A percentile compares a stretch with the other conserved stretches of the same genome.
phyloP scores from a whole-genome alignment of 2,888 invertebrate species.

The Drosophila subsilvestris region DNA sequence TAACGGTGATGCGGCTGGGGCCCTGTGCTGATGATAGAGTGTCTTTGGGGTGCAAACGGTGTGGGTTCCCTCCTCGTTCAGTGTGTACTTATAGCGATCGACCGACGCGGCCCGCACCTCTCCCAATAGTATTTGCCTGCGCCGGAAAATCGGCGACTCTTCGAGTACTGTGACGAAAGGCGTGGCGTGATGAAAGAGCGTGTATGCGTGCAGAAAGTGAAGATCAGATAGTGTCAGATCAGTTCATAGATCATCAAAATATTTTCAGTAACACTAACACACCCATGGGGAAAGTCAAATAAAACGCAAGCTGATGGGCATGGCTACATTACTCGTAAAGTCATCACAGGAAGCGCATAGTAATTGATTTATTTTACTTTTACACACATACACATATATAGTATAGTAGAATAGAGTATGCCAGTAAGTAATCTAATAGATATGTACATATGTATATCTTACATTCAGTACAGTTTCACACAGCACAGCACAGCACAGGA shows the following conservation, averaged over 20 bases:
- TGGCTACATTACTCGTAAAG: constrained; percentile 47
- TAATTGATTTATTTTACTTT: constrained; percentile 65
- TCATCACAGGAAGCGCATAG: constrained; percentile 73
- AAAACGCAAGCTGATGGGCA: constrained; percentile 47
- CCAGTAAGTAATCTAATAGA: constrained; percentile 4
- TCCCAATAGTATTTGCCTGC: constrained; percentile 61
- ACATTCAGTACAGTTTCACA: constrained; percentile 51
- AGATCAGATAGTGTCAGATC: constrained; percentile 1
- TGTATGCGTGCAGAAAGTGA: constrained; percentile 3
- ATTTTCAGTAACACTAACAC: constrained; percentile 11
- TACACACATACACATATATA: constrained; percentile 30
- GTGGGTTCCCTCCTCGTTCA: constrained; percentile 22
- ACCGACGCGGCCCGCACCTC: constrained; percentile 77
- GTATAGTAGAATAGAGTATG: constrained; percentile 27
- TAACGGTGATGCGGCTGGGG: constrained; percentile 9
- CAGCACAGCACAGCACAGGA: constrained; percentile 32
- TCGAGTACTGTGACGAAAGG: constrained; percentile 17
- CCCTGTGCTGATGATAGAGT: constrained; percentile 10
- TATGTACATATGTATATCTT: constrained; percentile 34
- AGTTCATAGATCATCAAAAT: constrained; percentile 7
- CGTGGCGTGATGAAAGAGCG: background rate
- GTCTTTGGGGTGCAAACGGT: constrained; percentile 14
- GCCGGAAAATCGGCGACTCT: constrained; percentile 56
- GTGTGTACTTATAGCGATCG: constrained; percentile 66
- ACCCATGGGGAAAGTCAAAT: constrained; percentile 28